These are phyloP conservation scores for Ophion ellenae DNA, from an alignment of 2,888 invertebrate genomes.

Conservation along the genomic window DNA sequence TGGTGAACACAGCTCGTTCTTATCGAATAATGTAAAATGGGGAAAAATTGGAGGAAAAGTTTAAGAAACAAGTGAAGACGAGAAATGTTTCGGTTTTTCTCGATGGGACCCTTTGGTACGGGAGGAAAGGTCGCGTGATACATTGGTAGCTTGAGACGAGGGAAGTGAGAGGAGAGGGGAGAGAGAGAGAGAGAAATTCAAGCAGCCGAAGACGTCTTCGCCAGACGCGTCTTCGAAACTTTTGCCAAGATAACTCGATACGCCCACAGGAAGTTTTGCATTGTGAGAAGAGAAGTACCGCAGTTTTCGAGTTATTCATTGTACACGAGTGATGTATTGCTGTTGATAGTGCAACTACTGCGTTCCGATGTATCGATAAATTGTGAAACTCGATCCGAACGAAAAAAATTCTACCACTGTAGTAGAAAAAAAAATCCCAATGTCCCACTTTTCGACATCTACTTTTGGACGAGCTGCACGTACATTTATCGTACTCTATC, in stretches of 20 bases:
- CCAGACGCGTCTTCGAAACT: slow-evolving; percentile 40
- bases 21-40: not conserved
- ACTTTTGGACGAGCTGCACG: too few species aligned
- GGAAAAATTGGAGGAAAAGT: slow-evolving; percentile 4
- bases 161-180: not conserved
- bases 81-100: slow-evolving; percentile 16
- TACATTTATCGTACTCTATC: too few species aligned
- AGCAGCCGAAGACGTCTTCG: slow-evolving; percentile 24
- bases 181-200: not conserved
- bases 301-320: slow-evolving; percentile 57
- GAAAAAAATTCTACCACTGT: slow-evolving; percentile 8
- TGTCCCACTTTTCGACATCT: too few species aligned
- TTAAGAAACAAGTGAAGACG: not conserved
- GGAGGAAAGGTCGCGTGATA: slow-evolving; percentile 29
- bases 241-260: slow-evolving; percentile 52
- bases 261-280: slow-evolving; percentile 51
- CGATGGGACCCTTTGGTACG: slow-evolving; percentile 12
- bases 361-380: slow-evolving; percentile 60
- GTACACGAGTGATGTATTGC: slow-evolving; percentile 59
- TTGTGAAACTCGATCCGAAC: slow-evolving; percentile 41
- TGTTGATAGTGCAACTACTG: slow-evolving; percentile 52
- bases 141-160: not conserved
- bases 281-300: slow-evolving; percentile 51
- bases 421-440: not conserved
- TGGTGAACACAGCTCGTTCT: not conserved